Conservation (phyloP, 2,797 vertebrate species). For the Meriones psammophilus region DNA sequence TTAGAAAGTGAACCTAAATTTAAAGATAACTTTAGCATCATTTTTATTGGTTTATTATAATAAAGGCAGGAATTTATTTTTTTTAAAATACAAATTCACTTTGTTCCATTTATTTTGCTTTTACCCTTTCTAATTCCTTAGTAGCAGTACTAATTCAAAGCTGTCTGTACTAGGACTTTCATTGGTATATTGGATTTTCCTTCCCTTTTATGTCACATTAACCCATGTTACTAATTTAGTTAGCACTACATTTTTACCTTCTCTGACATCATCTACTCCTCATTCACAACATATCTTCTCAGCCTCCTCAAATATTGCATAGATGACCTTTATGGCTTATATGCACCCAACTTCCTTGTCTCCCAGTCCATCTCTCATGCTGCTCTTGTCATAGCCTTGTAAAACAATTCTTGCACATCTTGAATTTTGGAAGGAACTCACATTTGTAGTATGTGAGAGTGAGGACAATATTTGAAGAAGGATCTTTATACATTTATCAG, state of each 20-base stretch:
- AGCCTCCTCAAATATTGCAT: neutral
- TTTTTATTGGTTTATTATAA: neutral
- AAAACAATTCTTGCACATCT: neutral
- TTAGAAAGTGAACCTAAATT: neutral
- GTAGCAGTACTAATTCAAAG: neutral
- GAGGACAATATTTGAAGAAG: neutral
- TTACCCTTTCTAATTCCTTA: neutral
- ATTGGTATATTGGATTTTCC: neutral
- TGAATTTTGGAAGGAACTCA: neutral
- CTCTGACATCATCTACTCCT: neutral
- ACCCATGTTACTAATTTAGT: neutral
- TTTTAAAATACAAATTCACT: neutral
- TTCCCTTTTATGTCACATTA: neutral
- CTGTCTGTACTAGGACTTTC: neutral
- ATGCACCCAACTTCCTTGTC: neutral
- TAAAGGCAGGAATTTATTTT: conserved; percentile 3
- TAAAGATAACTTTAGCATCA: neutral
- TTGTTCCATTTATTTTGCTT: neutral
- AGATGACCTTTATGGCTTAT: neutral
- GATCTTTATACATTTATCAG: neutral
- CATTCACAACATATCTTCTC: neutral
- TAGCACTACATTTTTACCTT: too few species aligned
- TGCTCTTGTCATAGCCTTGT: neutral
- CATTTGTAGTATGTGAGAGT: neutral
- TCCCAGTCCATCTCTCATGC: neutral